phyloP scores from a whole-genome alignment of 2,888 invertebrate genomes.

The Leistus spinibarbis region DNA sequence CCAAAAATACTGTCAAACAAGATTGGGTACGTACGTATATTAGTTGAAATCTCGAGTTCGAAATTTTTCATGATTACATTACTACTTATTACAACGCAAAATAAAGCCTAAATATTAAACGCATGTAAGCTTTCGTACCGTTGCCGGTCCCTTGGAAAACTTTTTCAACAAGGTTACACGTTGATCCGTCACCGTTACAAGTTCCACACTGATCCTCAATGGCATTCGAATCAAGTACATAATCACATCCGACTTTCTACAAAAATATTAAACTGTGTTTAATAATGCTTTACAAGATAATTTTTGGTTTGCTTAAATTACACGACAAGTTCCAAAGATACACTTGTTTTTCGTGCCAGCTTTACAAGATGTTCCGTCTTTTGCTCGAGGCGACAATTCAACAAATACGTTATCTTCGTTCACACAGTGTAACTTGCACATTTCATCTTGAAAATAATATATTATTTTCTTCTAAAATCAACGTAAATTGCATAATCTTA shows the following conservation, averaged over 20 bases:
- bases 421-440: constrained; percentile 68
- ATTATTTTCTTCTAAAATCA: background rate
- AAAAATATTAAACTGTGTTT: constrained; percentile 29
- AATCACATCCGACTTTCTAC: constrained; percentile 72
- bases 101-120: constrained; percentile 7
- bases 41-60: too few species aligned
- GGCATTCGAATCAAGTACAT: constrained; percentile 67
- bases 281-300: background rate
- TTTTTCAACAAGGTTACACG: constrained; percentile 65
- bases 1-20: too few species aligned
- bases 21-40: too few species aligned
- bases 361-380: constrained; percentile 69
- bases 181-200: constrained; percentile 71
- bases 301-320: constrained; percentile 51
- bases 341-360: constrained; percentile 68
- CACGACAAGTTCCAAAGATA: constrained; percentile 67
- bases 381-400: constrained; percentile 63
- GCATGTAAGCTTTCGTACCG: constrained; percentile 43
- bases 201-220: constrained; percentile 71
- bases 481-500: constrained; percentile 43
- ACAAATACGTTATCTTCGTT: constrained; percentile 64
- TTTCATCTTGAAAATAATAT: constrained; percentile 52
- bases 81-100: too few species aligned
- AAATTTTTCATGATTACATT: too few species aligned
- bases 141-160: constrained; percentile 57